phyloP scores from a whole-genome alignment of 1,140 invertebrate genomes.

The Octopus sinensis region DNA sequence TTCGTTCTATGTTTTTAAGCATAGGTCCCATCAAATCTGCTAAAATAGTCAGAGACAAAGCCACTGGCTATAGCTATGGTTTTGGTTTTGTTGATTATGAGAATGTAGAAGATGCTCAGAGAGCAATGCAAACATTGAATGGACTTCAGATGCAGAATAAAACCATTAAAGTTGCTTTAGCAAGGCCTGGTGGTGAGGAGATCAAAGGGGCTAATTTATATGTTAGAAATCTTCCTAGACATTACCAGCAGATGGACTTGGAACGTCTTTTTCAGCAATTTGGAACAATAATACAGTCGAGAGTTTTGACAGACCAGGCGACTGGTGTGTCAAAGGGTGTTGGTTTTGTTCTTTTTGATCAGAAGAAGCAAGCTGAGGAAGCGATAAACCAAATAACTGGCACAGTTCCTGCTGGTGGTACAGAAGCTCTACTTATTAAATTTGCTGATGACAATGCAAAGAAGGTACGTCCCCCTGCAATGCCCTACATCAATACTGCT shows the following conservation, averaged over 20 bases:
- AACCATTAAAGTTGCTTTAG: slow-evolving; percentile 83
- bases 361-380: slow-evolving; percentile 71
- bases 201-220: slow-evolving; percentile 92
- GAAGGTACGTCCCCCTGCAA: slow-evolving; percentile 39
- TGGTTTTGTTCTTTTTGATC: slow-evolving; percentile 73
- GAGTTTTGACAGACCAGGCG: slow-evolving; percentile 80
- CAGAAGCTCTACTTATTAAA: slow-evolving; percentile 77
- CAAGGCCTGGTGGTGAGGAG: slow-evolving; percentile 82
- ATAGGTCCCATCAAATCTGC: slow-evolving; percentile 73
- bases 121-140: slow-evolving; percentile 81
- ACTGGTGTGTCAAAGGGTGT: slow-evolving; percentile 80
- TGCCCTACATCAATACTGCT: slow-evolving; percentile 12
- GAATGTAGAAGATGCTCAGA: slow-evolving; percentile 76
- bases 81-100: slow-evolving; percentile 91
- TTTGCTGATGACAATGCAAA: slow-evolving; percentile 88
- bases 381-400: slow-evolving; percentile 82
- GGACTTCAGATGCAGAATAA: slow-evolving; percentile 82
- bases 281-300: slow-evolving; percentile 84
- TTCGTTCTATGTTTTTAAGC: slow-evolving; percentile 80
- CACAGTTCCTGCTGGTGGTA: slow-evolving; percentile 75
- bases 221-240: slow-evolving; percentile 82
- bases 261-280: slow-evolving; percentile 80
- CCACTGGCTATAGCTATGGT: slow-evolving; percentile 87
- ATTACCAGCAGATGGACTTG: slow-evolving; percentile 66
- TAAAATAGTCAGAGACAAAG: slow-evolving; percentile 74